Evolutionary conservation across 2,888 invertebrate genomes (phyloP), one percentile per base, ranked within the genome.

Genomic region (Ypsolopha scabrella): DNA sequence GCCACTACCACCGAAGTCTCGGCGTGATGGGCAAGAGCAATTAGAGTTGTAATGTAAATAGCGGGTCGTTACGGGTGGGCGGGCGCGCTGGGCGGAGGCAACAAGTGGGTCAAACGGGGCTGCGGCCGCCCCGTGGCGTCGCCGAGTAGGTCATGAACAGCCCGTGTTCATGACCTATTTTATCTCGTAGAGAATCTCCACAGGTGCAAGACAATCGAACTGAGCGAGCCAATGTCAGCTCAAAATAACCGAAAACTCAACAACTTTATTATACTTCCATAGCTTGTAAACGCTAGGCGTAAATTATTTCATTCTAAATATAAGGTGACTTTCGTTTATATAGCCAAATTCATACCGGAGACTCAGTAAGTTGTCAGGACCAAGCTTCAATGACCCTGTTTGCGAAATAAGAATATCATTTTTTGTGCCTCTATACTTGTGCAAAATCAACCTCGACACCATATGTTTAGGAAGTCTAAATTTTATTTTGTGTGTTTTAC

Each of bases 51-150:
- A 74, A 75, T 75, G 79, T 79, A 78, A 80, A 80, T 79, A 78
- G 68, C 67, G 70, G 66, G 47, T 44, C 14, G 46, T 9, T 24
- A 24, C 24, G 24, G 24, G 4, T 24, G 24, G 24, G 24, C 24
- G 24, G 24, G 68, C 66, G 70, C 65, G 45, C 41, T 24, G 47
- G 35, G 65, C 64, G 60, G 63, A 65, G 79, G 79, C 85, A 86
- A 85, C 85, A 86, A 85, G 85, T 83, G 83, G 85, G 85, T 83
- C 83, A 82, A 67, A 66, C 70, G 65, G 74, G 73, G 70, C 58
- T 51, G 56, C 54, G 58, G 55, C 57, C 46, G 46, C 41, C 8
- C 50, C 47, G 13, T 41, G 57, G 53, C 58, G 58, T 54, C 55
- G 55, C 60, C 59, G 58, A 63, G 54, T 72, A 69, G 83, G 83